Conservation (phyloP, 2,113 vertebrate species). For the Engraulis encrasicolus region DNA sequence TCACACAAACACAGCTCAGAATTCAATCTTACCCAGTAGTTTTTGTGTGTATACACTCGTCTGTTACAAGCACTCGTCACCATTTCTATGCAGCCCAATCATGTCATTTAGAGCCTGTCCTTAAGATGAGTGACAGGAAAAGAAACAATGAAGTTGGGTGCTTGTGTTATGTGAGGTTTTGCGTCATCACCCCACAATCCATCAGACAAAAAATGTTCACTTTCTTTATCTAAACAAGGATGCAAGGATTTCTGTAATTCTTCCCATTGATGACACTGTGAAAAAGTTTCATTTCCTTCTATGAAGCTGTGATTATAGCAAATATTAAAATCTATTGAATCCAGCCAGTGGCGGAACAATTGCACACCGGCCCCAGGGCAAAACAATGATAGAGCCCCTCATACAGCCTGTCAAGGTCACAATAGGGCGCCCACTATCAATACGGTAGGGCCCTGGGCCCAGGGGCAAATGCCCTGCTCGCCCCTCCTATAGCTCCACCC, state of each 20-base stretch:
- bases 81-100: not conserved
- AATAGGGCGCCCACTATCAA: no score
- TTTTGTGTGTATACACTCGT: not conserved
- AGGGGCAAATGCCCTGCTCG: no score
- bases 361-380: no score
- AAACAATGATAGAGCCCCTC: no score
- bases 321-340: not conserved
- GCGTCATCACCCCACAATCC: not conserved
- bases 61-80: constrained; percentile 15
- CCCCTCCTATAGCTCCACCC: no score
- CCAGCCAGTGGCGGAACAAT: no score
- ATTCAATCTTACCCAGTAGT: constrained; percentile 15
- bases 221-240: constrained; percentile 4
- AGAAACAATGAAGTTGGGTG: not conserved
- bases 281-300: not conserved
- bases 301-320: not conserved
- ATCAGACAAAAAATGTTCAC: not conserved
- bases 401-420: no score
- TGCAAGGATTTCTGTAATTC: not conserved
- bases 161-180: no score
- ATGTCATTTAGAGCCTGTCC: not conserved
- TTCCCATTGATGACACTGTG: not conserved
- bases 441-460: no score
- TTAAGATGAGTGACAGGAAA: not conserved
- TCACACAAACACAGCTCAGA: constrained; percentile 16